phyloP scores from a whole-genome alignment of 2,113 vertebrate genomes.

The Anhinga rufa region DNA sequence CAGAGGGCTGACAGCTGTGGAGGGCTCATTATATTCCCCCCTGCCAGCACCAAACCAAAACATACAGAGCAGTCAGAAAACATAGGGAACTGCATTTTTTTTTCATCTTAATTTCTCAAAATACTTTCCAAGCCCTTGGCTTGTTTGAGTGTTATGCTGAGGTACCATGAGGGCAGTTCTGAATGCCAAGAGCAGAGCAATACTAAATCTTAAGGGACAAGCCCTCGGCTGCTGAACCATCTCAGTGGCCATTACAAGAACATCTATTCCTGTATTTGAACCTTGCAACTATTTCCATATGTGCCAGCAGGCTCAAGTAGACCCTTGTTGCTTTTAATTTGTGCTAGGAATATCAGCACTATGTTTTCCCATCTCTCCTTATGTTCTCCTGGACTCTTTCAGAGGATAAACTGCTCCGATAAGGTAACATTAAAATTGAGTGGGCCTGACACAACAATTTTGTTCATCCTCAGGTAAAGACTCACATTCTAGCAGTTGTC shows the following conservation, averaged over 20 bases:
- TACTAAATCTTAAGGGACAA: background rate
- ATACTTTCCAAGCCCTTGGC: background rate
- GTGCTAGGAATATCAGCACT: background rate
- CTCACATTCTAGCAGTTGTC: background rate
- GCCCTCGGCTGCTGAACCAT: background rate
- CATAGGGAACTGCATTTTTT: background rate
- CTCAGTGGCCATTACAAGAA: background rate
- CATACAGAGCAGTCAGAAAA: background rate
- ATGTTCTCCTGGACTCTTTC: background rate
- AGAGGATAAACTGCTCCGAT: background rate
- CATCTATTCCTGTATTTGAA: background rate
- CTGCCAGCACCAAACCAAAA: background rate
- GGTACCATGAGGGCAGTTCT: background rate
- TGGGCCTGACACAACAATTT: background rate
- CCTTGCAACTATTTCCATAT: background rate
- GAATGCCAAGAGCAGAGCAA: background rate
- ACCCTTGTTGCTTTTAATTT: background rate
- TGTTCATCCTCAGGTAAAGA: background rate
- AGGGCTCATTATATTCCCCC: rapidly evolving
- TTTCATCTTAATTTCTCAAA: background rate
- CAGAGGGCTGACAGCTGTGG: background rate
- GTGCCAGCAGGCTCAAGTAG: background rate
- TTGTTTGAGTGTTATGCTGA: background rate
- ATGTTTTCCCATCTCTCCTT: background rate
- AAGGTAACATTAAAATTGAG: background rate